Conservation (phyloP, 2,888 invertebrate species). For the Cheiracanthium punctorium region DNA sequence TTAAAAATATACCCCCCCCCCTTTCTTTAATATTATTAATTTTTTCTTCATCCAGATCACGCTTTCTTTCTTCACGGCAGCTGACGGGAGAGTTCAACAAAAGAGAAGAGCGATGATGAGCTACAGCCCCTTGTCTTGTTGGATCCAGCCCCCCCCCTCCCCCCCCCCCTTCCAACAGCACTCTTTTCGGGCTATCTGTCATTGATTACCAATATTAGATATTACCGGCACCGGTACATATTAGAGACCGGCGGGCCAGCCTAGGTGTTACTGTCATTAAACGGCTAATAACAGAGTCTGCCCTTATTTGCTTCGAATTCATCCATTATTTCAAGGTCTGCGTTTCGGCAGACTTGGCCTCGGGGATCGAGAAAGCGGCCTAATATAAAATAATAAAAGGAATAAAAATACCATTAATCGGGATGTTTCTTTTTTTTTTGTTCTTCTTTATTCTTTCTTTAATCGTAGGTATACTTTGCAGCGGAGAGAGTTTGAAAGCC, state of each 20-base stretch:
- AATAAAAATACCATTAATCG: conserved; percentile 64
- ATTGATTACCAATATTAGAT: conserved; percentile 66
- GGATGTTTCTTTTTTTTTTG: conserved; percentile 7
- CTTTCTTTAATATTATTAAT: conserved; percentile 16
- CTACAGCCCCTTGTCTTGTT: conserved; percentile 25
- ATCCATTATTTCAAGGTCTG: conserved; percentile 51
- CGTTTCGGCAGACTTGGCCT: not conserved
- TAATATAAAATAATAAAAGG: conserved; percentile 61
- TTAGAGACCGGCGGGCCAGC: conserved; percentile 50
- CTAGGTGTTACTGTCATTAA: conserved; percentile 65
- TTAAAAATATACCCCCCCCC: not conserved
- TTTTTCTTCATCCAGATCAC: conserved; percentile 17
- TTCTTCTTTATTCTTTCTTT: conserved; percentile 7
- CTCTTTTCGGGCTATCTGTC: conserved; percentile 57
- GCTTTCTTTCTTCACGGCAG: not conserved
- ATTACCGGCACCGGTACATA: conserved; percentile 45
- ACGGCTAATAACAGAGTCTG: conserved; percentile 51
- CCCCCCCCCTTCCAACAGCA: conserved; percentile 39
- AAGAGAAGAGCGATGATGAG: conserved; percentile 23
- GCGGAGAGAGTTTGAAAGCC: not conserved
- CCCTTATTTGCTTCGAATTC: conserved; percentile 32
- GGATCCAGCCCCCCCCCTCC: too few relatives aligned
- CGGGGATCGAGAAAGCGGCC: not conserved
- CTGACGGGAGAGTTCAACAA: conserved; percentile 48
- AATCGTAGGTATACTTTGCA: not conserved